Percentiles rank a stretch among this genome's conserved stretches.
Conservation (phyloP, 1,140 invertebrate genomes). For the Drosophila rufa region DNA sequence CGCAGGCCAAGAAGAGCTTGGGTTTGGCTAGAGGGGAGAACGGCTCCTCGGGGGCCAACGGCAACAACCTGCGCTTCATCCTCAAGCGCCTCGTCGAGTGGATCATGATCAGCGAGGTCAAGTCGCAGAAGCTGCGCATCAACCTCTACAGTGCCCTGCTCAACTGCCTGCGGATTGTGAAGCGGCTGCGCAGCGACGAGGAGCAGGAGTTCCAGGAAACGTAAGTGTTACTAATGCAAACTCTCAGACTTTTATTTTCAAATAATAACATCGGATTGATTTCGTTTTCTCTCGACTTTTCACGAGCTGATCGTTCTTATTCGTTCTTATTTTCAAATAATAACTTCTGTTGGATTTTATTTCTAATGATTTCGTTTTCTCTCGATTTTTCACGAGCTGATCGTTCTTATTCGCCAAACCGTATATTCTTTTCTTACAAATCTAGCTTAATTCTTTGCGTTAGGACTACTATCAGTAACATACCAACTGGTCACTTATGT, state of each 20-base stretch:
- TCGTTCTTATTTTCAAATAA: no score
- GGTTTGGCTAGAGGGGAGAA: conserved; percentile 24
- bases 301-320: no score
- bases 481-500: no score
- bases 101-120: conserved; percentile 89
- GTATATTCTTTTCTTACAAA: no score
- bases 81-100: conserved; percentile 89
- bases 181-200: conserved; percentile 75
- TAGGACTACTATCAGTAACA: no score
- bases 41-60: conserved; percentile 83
- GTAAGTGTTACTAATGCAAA: conserved; percentile 31
- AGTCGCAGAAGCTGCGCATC: conserved; percentile 92
- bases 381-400: no score
- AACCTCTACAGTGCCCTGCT: conserved; percentile 93
- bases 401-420: no score
- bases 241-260: no score
- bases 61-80: conserved; percentile 89
- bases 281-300: no score
- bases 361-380: no score
- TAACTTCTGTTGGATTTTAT: background rate
- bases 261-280: no score
- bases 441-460: no score
- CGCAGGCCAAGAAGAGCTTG: background rate
- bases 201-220: conserved; percentile 58
- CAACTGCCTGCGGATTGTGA: conserved; percentile 92